These are phyloP conservation scores for Harpagus bidentatus DNA, from an alignment of 2,113 vertebrate species.

Conservation along the genomic window DNA sequence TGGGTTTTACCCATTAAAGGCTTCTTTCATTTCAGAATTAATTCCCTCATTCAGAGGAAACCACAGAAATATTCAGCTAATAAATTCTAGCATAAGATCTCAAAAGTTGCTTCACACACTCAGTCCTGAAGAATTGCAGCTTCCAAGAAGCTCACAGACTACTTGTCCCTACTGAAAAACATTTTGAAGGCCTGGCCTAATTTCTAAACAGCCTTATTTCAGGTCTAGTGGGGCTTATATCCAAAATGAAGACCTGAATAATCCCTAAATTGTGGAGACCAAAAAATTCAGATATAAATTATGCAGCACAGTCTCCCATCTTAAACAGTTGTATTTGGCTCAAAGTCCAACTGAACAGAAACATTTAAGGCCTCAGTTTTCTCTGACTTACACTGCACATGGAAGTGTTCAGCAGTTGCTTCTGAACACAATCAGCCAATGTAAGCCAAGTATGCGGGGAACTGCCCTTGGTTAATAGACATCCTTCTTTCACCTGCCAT, in stretches of 20 bases:
- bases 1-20: neutral
- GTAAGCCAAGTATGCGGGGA: neutral
- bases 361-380: neutral
- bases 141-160: neutral
- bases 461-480: neutral
- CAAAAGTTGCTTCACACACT: neutral
- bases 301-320: neutral
- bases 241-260: neutral
- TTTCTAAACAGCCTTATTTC: neutral
- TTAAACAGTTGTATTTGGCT: neutral
- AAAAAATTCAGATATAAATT: neutral
- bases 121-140: neutral
- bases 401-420: neutral
- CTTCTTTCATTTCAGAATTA: neutral
- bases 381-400: neutral
- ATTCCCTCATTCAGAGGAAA: conserved; percentile 10
- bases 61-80: neutral
- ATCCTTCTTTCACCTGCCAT: neutral
- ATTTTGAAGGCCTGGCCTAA: neutral
- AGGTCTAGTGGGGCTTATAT: neutral
- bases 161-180: neutral
- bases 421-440: neutral
- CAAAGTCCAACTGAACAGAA: neutral
- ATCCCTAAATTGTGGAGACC: neutral
- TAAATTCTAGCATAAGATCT: neutral